phyloP scores from a whole-genome alignment of 2,888 invertebrate species.

The Horisme vitalbata region DNA sequence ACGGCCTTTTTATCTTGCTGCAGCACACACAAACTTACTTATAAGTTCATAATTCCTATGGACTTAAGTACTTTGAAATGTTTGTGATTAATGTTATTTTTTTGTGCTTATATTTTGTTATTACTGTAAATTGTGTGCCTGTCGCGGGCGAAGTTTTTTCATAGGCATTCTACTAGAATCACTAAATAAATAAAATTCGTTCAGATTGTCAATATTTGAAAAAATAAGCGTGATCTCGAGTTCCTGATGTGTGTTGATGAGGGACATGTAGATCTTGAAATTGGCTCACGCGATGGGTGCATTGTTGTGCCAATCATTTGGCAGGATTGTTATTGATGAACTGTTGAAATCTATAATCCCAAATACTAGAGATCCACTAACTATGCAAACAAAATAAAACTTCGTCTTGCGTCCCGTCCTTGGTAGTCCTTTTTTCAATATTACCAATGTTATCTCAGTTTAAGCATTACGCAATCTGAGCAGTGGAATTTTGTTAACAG shows the following conservation, averaged over 20 bases:
- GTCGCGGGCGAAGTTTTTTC: no score
- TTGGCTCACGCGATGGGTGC: constrained; percentile 12
- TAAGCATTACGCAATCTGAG: constrained; percentile 30
- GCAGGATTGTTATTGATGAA: constrained; percentile 28
- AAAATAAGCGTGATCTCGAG: background rate
- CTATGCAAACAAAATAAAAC: background rate
- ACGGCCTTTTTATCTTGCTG: no score
- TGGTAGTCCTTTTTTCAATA: background rate
- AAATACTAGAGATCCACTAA: constrained; percentile 30
- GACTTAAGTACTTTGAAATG: no score
- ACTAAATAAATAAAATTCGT: no score
- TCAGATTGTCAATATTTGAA: background rate
- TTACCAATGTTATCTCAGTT: constrained; percentile 6
- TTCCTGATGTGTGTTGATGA: constrained; percentile 12
- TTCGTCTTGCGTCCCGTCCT: background rate
- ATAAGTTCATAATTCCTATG: no score
- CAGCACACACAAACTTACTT: no score
- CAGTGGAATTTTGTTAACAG: constrained; percentile 47
- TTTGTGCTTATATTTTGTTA: no score
- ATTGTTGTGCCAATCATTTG: constrained; percentile 18
- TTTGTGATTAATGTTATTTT: no score
- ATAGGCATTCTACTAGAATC: no score
- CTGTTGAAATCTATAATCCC: constrained; percentile 41
- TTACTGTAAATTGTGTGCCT: no score
- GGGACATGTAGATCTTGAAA: constrained; percentile 7